Base-by-base conservation (phyloP, 2,113 vertebrate genomes). In the Gymnocephalus cernua region DNA sequence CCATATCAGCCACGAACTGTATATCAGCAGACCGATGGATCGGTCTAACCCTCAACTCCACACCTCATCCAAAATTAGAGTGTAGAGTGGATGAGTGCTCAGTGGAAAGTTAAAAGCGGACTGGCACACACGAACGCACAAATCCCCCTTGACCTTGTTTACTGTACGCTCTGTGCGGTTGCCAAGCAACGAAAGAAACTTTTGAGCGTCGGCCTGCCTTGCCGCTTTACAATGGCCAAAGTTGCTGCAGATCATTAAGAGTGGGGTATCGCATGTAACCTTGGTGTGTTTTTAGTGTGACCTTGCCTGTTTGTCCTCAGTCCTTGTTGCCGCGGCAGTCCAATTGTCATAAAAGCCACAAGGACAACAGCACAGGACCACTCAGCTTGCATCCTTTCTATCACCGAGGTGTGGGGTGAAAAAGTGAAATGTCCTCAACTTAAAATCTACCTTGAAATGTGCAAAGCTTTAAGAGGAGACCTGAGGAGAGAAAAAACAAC, bases 41-140 rank as follows among this genome's bases (percentile, higher is more conserved):
- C 2, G 4, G 13, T 35, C 64, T 9, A 16, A 47, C 35, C 47
- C 74, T 69, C 63, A 29, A 29, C 83, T 65, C 74, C 65, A 77
- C 81, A 88, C 84, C 87, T 80, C 79, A 8, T 83, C 85, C 80
- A 82, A 71, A 91, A 85, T 88, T 89, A 90, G 86, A 86, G 50
- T 6, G 6, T 56, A 64, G 87, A 78, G 87, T 83, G 77, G 75
- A 78, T 59, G 50, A 82, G 66, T 29, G 77, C 38, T 76, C 27
- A 54, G 48, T 82, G 85, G 72, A 84, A 75, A 86, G 85, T 85
- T 90, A 85, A 84, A 87, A 83, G 48, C 4, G 44, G 80, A 62
- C 77, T 51, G 62, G 66, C 77, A 62, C 63, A 53, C 79, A 35
- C 54, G 38, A 35, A 77, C 0, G 2, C 59, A 48, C 86, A 81